Percentiles rank a stretch among this genome's conserved stretches.
Conservation (phyloP, 2,888 invertebrate genomes). For the Pollenia griseotomentosa region DNA sequence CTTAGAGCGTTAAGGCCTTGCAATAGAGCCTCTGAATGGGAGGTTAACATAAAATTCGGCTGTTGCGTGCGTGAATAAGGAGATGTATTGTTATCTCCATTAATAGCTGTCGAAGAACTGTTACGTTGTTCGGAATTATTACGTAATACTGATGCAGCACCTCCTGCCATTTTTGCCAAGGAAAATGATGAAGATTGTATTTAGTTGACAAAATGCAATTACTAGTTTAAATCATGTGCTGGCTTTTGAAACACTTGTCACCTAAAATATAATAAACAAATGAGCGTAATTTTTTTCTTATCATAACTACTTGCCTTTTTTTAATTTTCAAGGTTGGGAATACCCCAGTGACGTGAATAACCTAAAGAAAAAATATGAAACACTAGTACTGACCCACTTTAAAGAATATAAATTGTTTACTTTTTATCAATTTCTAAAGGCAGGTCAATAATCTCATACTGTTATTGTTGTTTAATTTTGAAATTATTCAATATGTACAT, state of each 20-base stretch:
- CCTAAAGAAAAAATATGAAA: conserved; percentile 11
- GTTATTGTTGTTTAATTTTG: conserved; percentile 9
- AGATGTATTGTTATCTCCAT: conserved; percentile 63
- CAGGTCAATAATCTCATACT: conserved; percentile 66
- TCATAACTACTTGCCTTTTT: conserved; percentile 28
- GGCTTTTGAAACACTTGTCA: not conserved
- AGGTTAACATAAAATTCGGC: conserved; percentile 72
- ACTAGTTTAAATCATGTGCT: conserved; percentile 54
- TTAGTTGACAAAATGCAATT: not conserved
- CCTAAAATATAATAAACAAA: conserved; percentile 12
- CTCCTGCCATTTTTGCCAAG: conserved; percentile 74
- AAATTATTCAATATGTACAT: conserved; percentile 13
- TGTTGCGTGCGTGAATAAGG: conserved; percentile 68
- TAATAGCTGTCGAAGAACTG: conserved; percentile 60
- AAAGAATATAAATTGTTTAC: conserved; percentile 55
- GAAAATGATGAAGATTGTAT: not conserved
- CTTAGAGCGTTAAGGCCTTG: conserved; percentile 87
- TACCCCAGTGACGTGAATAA: conserved; percentile 53
- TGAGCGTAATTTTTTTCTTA: conserved; percentile 44
- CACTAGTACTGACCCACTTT: conserved; percentile 63
- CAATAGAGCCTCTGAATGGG: conserved; percentile 77
- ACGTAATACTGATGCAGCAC: conserved; percentile 73
- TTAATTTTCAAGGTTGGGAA: conserved; percentile 69
- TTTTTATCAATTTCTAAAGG: conserved; percentile 67
- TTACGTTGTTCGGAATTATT: conserved; percentile 72